Evolutionary conservation across 1,140 invertebrate genomes (phyloP).

Genomic region (Stegodyphus mimosarum): DNA sequence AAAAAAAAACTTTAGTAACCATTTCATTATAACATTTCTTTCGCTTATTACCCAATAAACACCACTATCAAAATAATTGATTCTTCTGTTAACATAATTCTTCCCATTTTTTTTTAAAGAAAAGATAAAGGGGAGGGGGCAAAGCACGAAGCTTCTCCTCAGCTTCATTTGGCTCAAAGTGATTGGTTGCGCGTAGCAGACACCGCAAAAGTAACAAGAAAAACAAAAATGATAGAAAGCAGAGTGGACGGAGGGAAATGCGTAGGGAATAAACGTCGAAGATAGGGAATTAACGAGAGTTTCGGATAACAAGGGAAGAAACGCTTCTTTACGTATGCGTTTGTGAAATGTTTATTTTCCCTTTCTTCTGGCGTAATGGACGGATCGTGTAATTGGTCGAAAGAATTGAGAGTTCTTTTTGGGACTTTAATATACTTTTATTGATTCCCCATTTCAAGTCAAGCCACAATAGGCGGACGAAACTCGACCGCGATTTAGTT

Average conservation of each 20-base stretch:
- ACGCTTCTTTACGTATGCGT: constrained; percentile 5
- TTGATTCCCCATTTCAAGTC: constrained; percentile 40
- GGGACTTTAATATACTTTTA: constrained; percentile 8
- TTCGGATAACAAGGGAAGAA: not conserved
- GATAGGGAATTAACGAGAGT: not conserved
- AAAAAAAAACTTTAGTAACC: not conserved
- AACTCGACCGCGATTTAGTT: not conserved
- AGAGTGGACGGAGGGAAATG: no score
- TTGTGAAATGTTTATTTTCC: constrained; percentile 27
- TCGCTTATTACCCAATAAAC: constrained; percentile 24
- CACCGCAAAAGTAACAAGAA: not conserved
- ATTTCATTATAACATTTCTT: constrained; percentile 15
- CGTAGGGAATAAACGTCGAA: not conserved
- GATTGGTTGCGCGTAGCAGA: not conserved
- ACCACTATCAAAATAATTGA: constrained; percentile 9
- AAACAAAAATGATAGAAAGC: not conserved
- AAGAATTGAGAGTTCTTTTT: constrained; percentile 27
- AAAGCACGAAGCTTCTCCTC: no score
- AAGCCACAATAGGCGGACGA: constrained; percentile 7
- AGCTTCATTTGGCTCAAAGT: not conserved
- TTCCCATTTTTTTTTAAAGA: no score
- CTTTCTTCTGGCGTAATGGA: constrained; percentile 27
- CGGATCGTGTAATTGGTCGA: constrained; percentile 36
- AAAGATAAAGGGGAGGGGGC: no score
- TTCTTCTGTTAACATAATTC: constrained; percentile 29